Conservation (phyloP, 2,888 invertebrate species). For the Agrotis puta region DNA sequence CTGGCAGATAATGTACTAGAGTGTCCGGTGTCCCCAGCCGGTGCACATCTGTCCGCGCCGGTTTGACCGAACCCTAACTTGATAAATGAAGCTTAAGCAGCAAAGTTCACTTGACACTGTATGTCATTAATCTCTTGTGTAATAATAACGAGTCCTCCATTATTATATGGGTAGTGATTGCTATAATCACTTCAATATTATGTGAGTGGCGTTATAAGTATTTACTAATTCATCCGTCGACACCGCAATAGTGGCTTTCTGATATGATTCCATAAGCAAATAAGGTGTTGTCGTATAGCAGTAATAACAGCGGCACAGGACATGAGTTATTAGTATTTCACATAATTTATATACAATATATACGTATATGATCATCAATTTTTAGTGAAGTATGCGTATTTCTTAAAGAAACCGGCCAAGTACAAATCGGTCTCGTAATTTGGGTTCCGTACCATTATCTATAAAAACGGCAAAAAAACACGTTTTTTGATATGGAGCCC, state of each 20-base stretch:
- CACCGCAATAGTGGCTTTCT: not conserved
- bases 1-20: not conserved
- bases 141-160: slow-evolving; percentile 5
- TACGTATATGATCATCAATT: no score
- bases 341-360: not conserved
- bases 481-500: no score
- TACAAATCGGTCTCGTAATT: no score
- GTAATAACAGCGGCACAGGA: not conserved
- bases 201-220: not conserved
- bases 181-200: slow-evolving; percentile 19
- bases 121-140: not conserved
- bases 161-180: not conserved
- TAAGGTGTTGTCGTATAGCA: slow-evolving; percentile 12
- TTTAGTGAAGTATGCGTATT: no score
- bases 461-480: no score
- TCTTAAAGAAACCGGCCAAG: no score
- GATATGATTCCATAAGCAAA: not conserved
- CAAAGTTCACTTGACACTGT: not conserved
- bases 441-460: no score
- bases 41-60: not conserved
- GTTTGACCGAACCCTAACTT: not conserved
- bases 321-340: slow-evolving; percentile 9
- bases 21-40: not conserved
- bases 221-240: not conserved
- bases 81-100: slow-evolving; percentile 10